A percentile compares a stretch with the other conserved stretches of the same genome.
Evolutionary conservation across 2,797 vertebrate genomes (phyloP).

Genomic region (Buceros bicornis): DNA sequence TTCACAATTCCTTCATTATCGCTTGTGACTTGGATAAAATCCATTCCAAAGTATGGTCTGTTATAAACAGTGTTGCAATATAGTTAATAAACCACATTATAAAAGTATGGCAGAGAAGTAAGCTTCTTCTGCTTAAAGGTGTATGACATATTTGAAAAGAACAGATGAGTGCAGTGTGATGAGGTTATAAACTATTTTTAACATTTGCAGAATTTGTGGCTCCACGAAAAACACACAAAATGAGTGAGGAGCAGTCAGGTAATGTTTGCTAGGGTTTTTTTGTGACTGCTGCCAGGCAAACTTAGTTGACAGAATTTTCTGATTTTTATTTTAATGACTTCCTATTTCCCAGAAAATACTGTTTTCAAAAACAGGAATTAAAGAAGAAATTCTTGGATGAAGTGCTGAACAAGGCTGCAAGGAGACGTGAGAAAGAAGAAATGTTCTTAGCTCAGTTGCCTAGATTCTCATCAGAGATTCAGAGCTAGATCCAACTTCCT

Average conservation of each 20-base stretch:
- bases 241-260: background rate
- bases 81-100: background rate
- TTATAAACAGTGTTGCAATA: background rate
- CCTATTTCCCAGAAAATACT: background rate
- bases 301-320: background rate
- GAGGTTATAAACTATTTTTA: background rate
- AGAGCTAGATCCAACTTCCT: background rate
- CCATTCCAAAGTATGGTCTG: background rate
- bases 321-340: background rate
- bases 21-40: background rate
- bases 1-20: background rate
- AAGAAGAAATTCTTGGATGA: background rate
- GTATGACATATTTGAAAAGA: background rate
- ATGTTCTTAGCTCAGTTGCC: background rate
- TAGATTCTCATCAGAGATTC: background rate
- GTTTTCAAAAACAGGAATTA: background rate
- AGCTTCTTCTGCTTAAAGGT: background rate
- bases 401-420: background rate
- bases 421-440: background rate
- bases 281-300: background rate
- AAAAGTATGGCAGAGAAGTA: background rate
- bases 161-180: background rate
- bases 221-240: background rate
- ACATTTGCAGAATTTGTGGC: background rate
- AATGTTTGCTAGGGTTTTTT: background rate